Percentiles rank a stretch among this genome's conserved stretches.
Conservation (phyloP, 2,888 invertebrate species). For the Drosophila anomelani region DNA sequence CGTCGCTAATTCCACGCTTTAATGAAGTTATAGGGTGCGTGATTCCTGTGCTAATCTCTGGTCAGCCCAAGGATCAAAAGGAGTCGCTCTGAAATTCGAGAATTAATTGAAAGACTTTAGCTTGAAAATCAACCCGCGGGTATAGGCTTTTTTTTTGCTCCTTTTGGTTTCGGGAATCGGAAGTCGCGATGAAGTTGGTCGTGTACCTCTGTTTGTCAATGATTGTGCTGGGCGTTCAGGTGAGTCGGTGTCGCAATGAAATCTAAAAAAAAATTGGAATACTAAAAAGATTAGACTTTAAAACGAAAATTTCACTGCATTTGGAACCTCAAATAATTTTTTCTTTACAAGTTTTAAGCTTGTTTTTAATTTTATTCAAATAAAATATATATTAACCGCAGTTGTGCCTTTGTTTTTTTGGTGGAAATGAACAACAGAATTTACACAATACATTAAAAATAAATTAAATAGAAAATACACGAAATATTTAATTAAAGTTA, state of each 20-base stretch:
- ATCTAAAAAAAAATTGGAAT: background rate
- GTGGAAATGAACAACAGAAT: too few species aligned
- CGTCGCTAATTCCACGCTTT: constrained; percentile 53
- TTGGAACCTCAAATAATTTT: too few species aligned
- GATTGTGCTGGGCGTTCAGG: constrained; percentile 83
- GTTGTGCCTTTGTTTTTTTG: too few species aligned
- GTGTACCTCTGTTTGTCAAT: constrained; percentile 82
- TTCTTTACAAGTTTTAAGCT: too few species aligned
- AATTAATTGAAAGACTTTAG: constrained; percentile 59
- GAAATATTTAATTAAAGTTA: too few species aligned
- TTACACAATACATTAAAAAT: too few species aligned
- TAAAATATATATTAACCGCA: too few species aligned
- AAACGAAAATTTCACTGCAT: too few species aligned
- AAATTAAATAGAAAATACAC: too few species aligned
- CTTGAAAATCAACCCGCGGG: constrained; percentile 28
- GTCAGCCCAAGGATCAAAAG: constrained; percentile 38
- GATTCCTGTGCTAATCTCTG: constrained; percentile 57
- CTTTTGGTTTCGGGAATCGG: constrained; percentile 20
- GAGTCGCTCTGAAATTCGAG: constrained; percentile 7
- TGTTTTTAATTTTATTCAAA: too few species aligned
- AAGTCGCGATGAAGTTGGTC: constrained; percentile 81
- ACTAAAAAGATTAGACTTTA: too few species aligned
- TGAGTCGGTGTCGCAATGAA: constrained; percentile 54
- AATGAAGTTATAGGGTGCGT: constrained; percentile 69
- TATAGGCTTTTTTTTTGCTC: constrained; percentile 52